Percentiles rank a stretch among this genome's conserved stretches.
Conservation (phyloP, 1,140 invertebrate genomes). For the Diabrotica virgifera region DNA sequence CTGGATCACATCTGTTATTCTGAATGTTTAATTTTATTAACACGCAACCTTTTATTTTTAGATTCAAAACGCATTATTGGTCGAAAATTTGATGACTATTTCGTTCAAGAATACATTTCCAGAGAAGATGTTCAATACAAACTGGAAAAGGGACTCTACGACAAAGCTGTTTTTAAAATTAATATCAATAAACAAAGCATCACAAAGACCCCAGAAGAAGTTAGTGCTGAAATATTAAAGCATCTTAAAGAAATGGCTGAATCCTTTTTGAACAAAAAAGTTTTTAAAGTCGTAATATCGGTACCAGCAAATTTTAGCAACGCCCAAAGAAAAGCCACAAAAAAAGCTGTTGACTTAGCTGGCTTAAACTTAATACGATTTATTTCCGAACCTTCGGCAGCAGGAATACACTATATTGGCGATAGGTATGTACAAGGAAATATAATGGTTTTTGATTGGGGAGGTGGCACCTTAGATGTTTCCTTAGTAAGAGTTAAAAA, state of each 20-base stretch:
- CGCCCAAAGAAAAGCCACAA: conserved; percentile 26
- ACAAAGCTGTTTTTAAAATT: conserved; percentile 1
- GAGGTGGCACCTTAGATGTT: conserved; percentile 73
- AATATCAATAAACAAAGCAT: neutral
- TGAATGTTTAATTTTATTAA: neutral
- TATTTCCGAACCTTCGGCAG: conserved; percentile 62
- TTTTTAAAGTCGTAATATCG: conserved; percentile 23
- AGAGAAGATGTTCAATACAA: conserved; percentile 1
- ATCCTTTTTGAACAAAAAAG: conserved; percentile 11
- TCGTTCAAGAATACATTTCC: conserved; percentile 15
- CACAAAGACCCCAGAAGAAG: conserved; percentile 21
- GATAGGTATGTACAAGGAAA: conserved; percentile 53
- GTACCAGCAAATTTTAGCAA: conserved; percentile 26
- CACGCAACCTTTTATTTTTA: conserved; percentile 6
- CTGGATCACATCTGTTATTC: no score
- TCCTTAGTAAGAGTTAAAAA: conserved; percentile 73
- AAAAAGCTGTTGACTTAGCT: conserved; percentile 36
- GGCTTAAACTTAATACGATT: conserved; percentile 61
- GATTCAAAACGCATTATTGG: conserved; percentile 24
- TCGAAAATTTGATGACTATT: conserved; percentile 23
- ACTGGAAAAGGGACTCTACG: neutral
- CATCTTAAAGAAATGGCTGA: conserved; percentile 14
- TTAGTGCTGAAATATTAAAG: conserved; percentile 21
- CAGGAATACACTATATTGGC: conserved; percentile 61
- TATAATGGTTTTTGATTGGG: conserved; percentile 51